Conservation (phyloP, 2,797 vertebrate genomes). For the Sternarchorhynchus goeldii region DNA sequence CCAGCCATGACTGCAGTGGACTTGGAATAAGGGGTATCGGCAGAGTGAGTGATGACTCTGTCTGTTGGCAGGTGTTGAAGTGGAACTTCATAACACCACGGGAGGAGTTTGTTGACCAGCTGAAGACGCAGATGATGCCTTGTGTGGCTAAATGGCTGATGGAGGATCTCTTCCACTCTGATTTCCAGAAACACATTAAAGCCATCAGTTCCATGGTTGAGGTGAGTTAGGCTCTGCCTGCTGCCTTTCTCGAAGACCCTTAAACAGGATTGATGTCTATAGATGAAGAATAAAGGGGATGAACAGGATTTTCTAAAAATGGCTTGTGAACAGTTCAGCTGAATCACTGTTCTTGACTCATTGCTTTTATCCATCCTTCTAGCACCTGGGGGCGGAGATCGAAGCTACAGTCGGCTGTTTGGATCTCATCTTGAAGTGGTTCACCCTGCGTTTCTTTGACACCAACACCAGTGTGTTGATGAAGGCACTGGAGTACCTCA, state of each 20-base stretch:
- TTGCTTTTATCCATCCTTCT: not conserved
- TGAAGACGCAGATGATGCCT: slow-evolving; percentile 92
- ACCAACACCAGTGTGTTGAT: slow-evolving; percentile 97
- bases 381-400: slow-evolving; percentile 91
- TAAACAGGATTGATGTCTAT: no score
- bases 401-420: slow-evolving; percentile 90
- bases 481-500: slow-evolving; percentile 95
- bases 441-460: slow-evolving; percentile 96
- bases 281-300: no score
- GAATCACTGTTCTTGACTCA: no score
- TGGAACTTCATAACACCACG: slow-evolving; percentile 97
- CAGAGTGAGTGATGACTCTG: not conserved
- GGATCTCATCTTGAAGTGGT: slow-evolving; percentile 96
- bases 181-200: slow-evolving; percentile 97
- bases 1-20: no score
- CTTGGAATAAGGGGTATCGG: not conserved
- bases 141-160: slow-evolving; percentile 93
- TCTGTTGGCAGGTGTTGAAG: slow-evolving; percentile 72
- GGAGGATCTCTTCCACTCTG: slow-evolving; percentile 94
- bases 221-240: slow-evolving; percentile 65
- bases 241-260: no score
- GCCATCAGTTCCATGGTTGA: slow-evolving; percentile 92
- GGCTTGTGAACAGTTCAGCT: not conserved
- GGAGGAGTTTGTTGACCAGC: slow-evolving; percentile 95
- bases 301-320: no score